A percentile compares a stretch with the other conserved stretches of the same genome.
Conservation (phyloP, 2,113 vertebrate species). For the Lynx canadensis region DNA sequence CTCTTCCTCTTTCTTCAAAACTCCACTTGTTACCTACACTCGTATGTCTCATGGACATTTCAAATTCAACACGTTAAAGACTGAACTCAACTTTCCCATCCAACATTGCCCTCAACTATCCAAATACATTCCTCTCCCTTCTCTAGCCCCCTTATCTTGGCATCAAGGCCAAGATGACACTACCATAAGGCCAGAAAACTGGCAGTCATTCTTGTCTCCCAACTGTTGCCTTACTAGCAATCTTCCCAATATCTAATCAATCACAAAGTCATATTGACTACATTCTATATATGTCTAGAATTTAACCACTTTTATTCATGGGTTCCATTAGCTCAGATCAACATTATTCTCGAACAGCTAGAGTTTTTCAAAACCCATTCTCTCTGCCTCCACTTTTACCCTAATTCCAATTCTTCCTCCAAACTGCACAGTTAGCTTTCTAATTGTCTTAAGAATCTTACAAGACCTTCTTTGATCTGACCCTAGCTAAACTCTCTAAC, state of each 20-base stretch:
- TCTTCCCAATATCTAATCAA: not conserved
- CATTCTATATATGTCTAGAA: not conserved
- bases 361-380: conserved; percentile 22
- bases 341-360: not conserved
- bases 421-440: not conserved
- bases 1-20: conserved; percentile 13
- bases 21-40: not conserved
- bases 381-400: not conserved
- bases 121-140: not conserved
- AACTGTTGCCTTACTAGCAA: not conserved
- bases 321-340: not conserved
- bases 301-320: conserved; percentile 10
- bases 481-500: not conserved
- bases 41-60: not conserved
- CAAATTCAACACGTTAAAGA: not conserved
- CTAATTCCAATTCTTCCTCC: conserved; percentile 9
- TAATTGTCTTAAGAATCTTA: not conserved
- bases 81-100: not conserved
- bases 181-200: not conserved
- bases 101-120: not conserved
- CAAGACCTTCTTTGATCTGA: not conserved
- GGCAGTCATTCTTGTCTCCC: not conserved
- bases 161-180: not conserved
- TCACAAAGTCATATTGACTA: conserved; percentile 1
- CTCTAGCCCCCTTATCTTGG: not conserved